Base-by-base conservation (phyloP, 2,888 invertebrate species). In the Drosophila rubida region DNA sequence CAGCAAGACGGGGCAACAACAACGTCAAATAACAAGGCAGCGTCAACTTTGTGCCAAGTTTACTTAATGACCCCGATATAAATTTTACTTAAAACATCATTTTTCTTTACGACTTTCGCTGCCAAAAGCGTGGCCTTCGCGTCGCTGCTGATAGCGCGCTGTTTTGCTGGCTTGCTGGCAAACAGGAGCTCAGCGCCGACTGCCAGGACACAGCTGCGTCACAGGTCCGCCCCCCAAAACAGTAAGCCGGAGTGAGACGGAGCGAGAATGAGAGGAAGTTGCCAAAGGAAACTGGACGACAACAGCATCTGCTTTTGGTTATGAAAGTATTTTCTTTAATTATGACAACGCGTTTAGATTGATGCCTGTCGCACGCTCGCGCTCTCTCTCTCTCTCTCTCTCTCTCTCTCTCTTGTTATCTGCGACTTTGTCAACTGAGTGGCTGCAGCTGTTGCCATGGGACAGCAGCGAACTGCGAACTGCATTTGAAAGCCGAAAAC, bases 11-110 rank as follows among this genome's bases (percentile, higher is more conserved):
- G 19, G 27, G 27, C 35, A 37, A 13, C 35, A 11, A 30, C 11
- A 30, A 30, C 42, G 57, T 22, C 64, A 78, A 66, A 54, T 44
- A 59, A 54, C 41, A 67, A 55, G 58, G 60, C 60, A 67, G 78
- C 79, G 77, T 72, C 79, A 86, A 83, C 87, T 83, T 83, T 83
- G 87, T 86, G 81, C 83, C 87, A 83, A 83, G 83, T 81, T 83
- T 87, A 83, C 84, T 83, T 83, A 83, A 83, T 83, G 83, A 83
- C 81, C 87, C 84, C 79, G 87, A 84, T 83, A 83, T 83, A 83
- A 83, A 83, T 83, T 83, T 83, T 83, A 83, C 83, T 83, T 83
- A 87, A 83, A 83, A 83, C 83, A 87, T 83, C 79, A 83, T 83
- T 83, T 83, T 81, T 83, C 83, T 86, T 83, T 83, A 83, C 83